A percentile compares a stretch with the other conserved stretches of the same genome.
phyloP scores from a whole-genome alignment of 2,113 vertebrate species.

The Hyla sarda region DNA sequence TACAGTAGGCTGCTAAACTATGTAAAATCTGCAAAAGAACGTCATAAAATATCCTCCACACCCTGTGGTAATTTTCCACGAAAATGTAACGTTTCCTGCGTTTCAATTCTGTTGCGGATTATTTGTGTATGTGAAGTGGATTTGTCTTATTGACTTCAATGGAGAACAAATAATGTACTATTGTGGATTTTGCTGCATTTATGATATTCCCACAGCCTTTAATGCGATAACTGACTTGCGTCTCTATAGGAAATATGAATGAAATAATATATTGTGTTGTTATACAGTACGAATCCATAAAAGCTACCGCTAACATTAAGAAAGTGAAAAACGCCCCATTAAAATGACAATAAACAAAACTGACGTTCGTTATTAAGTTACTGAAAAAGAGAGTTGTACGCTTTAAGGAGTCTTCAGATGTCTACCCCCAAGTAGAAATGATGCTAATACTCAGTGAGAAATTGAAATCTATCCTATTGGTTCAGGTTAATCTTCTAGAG shows the following conservation, averaged over 20 bases:
- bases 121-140: too few species aligned
- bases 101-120: too few species aligned
- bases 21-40: too few species aligned
- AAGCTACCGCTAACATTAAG: background rate
- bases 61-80: too few species aligned
- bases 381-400: background rate
- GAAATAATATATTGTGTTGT: background rate
- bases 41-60: too few species aligned
- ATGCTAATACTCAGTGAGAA: background rate
- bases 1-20: too few species aligned
- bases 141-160: too few species aligned
- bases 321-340: background rate
- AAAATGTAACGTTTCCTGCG: too few species aligned
- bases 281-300: background rate
- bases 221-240: background rate
- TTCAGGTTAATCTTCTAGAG: slow-evolving; percentile 15
- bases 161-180: too few species aligned
- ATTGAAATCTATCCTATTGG: background rate
- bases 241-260: background rate
- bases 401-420: background rate
- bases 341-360: background rate
- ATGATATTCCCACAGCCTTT: too few species aligned
- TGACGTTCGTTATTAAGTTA: background rate
- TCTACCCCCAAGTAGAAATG: background rate
- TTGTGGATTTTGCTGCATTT: too few species aligned